phyloP scores from a whole-genome alignment of 2,888 invertebrate species.

The Litoditis marina region DNA sequence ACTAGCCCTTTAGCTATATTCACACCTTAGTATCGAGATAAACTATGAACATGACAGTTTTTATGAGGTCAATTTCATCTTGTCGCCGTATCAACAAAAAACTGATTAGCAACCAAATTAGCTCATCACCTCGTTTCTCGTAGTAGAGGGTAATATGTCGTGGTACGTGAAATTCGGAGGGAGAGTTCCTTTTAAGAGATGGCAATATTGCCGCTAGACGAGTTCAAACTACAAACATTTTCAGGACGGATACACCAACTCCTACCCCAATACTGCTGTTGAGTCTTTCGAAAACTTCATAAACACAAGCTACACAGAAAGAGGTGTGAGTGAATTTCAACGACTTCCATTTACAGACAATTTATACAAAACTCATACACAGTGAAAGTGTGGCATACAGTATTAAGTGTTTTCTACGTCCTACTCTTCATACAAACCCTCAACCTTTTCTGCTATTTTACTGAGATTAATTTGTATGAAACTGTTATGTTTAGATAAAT shows the following conservation, averaged over 20 bases:
- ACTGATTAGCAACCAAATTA: too few relatives aligned
- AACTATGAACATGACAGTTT: too few relatives aligned
- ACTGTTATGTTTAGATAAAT: not conserved
- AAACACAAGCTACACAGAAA: conserved; percentile 19
- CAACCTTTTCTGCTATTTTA: conserved; percentile 35
- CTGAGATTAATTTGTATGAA: conserved; percentile 31
- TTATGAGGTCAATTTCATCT: too few relatives aligned
- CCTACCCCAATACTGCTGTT: conserved; percentile 53
- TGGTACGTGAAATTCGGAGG: too few relatives aligned
- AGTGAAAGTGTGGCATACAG: not conserved
- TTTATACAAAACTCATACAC: too few relatives aligned
- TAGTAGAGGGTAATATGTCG: too few relatives aligned
- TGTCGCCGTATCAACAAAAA: too few relatives aligned
- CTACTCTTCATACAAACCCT: conserved; percentile 14
- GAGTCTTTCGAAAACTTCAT: conserved; percentile 33
- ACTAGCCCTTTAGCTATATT: too few relatives aligned
- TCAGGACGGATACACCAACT: conserved; percentile 54
- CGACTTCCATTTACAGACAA: too few relatives aligned
- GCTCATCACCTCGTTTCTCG: not conserved
- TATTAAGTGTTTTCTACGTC: not conserved
- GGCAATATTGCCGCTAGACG: not conserved
- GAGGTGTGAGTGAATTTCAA: not conserved
- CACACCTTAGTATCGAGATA: too few relatives aligned
- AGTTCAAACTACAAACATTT: not conserved
- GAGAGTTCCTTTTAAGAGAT: too few relatives aligned